Evolutionary conservation across 2,797 vertebrate genomes (phyloP).

Genomic region (Amphiprion clarkii): DNA sequence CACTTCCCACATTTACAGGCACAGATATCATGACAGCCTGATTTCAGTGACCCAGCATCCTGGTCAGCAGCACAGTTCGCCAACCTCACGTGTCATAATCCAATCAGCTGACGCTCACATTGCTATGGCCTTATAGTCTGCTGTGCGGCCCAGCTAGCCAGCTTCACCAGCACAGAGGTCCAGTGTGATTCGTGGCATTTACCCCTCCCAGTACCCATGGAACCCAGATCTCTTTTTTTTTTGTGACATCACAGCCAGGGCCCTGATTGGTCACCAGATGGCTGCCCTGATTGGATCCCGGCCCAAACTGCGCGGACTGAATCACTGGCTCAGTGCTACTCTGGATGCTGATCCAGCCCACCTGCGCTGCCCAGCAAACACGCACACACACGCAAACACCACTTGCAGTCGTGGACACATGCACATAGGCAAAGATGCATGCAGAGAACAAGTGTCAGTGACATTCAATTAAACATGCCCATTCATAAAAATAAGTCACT

Average conservation of each 20-base stretch:
- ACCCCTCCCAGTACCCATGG: constrained; percentile 66
- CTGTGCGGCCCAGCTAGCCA: constrained; percentile 27
- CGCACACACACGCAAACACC: constrained; percentile 23
- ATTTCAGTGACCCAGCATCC: constrained; percentile 56
- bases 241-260: constrained; percentile 82
- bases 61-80: constrained; percentile 37
- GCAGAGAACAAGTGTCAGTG: constrained; percentile 42
- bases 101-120: constrained; percentile 36
- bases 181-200: constrained; percentile 78
- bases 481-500: constrained; percentile 70
- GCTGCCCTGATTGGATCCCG: constrained; percentile 81
- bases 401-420: constrained; percentile 34
- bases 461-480: constrained; percentile 67
- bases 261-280: constrained; percentile 86
- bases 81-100: constrained; percentile 47
- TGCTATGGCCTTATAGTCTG: constrained; percentile 34
- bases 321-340: constrained; percentile 79
- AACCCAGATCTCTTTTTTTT: constrained; percentile 64
- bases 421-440: constrained; percentile 30
- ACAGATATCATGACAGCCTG: constrained; percentile 53
- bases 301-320: constrained; percentile 81
- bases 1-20: constrained; percentile 24
- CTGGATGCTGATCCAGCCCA: constrained; percentile 80
- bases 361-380: constrained; percentile 64
- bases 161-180: constrained; percentile 58